Conservation (phyloP, 2,888 invertebrate genomes). For the Cephus runcator region DNA sequence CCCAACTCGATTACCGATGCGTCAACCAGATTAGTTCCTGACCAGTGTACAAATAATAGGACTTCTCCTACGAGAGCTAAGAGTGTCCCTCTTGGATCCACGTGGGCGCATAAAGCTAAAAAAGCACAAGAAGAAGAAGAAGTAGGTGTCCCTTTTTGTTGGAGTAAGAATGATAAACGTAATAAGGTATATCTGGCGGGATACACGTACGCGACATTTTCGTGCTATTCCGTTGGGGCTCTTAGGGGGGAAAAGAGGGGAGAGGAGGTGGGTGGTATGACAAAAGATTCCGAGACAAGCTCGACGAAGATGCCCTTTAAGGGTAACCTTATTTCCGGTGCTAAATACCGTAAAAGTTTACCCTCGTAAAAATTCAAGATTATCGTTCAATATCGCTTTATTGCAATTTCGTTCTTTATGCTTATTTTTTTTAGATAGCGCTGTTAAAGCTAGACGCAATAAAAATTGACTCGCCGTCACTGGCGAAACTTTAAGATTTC, state of each 20-base stretch:
- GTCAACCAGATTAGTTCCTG: slow-evolving; percentile 36
- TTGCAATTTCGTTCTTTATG: slow-evolving; percentile 4
- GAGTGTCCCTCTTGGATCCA: no score
- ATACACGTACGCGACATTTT: not conserved
- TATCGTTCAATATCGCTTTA: slow-evolving; percentile 13
- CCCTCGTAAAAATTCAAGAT: slow-evolving; percentile 14
- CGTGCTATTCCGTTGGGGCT: not conserved
- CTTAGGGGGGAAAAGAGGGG: no score
- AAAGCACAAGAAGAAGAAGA: no score
- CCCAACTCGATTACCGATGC: slow-evolving; percentile 37
- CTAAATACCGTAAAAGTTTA: not conserved
- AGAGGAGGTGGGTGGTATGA: not conserved
- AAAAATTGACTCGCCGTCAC: not conserved
- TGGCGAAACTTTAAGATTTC: no score
- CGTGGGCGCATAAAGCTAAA: no score
- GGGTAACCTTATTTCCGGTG: slow-evolving; percentile 11
- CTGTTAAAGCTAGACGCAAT: not conserved
- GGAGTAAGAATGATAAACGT: not conserved
- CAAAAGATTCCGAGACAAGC: not conserved
- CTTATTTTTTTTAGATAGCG: not conserved
- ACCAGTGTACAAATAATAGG: slow-evolving; percentile 19
- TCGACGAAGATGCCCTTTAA: slow-evolving; percentile 19
- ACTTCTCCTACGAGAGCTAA: not conserved
- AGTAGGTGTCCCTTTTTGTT: not conserved
- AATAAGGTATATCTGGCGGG: not conserved